Conservation (phyloP, 2,888 invertebrate species). For the Cephus nigrinus region DNA sequence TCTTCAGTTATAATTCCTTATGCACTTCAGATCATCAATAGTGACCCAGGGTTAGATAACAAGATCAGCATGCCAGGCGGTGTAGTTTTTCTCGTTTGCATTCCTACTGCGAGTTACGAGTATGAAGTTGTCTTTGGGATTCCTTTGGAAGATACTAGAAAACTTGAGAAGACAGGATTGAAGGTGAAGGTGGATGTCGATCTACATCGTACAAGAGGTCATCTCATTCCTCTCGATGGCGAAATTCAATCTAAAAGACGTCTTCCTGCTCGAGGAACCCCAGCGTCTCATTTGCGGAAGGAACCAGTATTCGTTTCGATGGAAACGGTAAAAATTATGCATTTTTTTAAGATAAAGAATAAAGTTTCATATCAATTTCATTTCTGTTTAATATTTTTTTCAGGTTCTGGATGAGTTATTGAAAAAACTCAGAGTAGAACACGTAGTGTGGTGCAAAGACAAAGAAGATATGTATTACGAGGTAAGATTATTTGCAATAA, state of each 20-base stretch:
- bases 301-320: conserved; percentile 72
- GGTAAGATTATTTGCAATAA: conserved; percentile 58
- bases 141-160: conserved; percentile 42
- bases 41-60: background rate
- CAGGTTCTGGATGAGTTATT: conserved; percentile 78
- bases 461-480: conserved; percentile 77
- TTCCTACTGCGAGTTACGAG: conserved; percentile 77
- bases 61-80: conserved; percentile 64
- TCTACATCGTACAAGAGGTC: conserved; percentile 48
- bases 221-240: conserved; percentile 30
- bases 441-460: conserved; percentile 78
- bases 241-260: conserved; percentile 14
- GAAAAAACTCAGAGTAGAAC: conserved; percentile 75
- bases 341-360: conserved; percentile 4
- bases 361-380: background rate
- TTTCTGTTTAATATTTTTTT: background rate
- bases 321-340: conserved; percentile 71
- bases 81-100: conserved; percentile 77
- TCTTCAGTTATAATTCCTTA: background rate
- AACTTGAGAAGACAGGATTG: conserved; percentile 31
- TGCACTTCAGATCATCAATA: background rate
- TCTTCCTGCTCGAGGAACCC: conserved; percentile 13
- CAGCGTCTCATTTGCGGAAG: conserved; percentile 23
- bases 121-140: conserved; percentile 70
- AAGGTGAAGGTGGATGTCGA: conserved; percentile 34